A percentile compares a stretch with the other conserved stretches of the same genome.
phyloP scores from a whole-genome alignment of 2,113 vertebrate species.

The Stercorarius parasiticus region DNA sequence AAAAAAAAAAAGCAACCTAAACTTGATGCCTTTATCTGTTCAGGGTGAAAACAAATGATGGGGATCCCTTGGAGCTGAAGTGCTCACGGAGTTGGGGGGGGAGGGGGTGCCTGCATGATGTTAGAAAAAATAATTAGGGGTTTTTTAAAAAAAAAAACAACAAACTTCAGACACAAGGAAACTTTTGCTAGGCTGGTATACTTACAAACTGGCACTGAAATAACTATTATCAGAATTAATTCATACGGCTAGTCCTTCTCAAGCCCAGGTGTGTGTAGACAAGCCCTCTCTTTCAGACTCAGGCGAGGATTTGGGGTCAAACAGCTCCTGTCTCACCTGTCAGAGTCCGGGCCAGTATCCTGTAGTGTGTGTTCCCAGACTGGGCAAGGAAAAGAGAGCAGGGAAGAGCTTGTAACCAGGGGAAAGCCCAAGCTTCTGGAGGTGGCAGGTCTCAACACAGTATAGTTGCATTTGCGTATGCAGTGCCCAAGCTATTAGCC shows the following conservation, averaged over 20 bases:
- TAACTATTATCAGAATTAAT: not conserved
- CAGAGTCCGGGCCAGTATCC: not conserved
- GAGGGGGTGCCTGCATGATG: not conserved
- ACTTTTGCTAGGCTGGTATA: conserved; percentile 1
- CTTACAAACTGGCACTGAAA: conserved; percentile 22
- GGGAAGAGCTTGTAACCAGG: not conserved
- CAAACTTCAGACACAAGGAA: conserved; percentile 3
- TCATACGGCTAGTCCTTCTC: not conserved
- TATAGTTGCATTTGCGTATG: not conserved
- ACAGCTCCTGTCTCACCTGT: not conserved
- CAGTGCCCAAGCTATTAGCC: not conserved
- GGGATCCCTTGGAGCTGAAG: not conserved
- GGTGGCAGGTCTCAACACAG: not conserved
- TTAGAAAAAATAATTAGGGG: not conserved
- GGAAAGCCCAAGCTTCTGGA: not conserved
- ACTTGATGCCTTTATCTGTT: conserved; percentile 22
- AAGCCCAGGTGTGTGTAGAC: not conserved
- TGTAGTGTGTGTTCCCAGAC: conserved; percentile 45
- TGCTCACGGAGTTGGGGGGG: not conserved
- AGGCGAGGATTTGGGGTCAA: not conserved
- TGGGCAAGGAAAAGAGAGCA: not conserved
- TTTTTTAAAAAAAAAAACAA: not conserved
- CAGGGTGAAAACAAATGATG: not conserved
- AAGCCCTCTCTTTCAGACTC: not conserved
- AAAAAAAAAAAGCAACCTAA: not conserved